These are phyloP conservation scores for Hycleus phaleratus DNA, from an alignment of 1,140 invertebrate species.

Conservation along the genomic window DNA sequence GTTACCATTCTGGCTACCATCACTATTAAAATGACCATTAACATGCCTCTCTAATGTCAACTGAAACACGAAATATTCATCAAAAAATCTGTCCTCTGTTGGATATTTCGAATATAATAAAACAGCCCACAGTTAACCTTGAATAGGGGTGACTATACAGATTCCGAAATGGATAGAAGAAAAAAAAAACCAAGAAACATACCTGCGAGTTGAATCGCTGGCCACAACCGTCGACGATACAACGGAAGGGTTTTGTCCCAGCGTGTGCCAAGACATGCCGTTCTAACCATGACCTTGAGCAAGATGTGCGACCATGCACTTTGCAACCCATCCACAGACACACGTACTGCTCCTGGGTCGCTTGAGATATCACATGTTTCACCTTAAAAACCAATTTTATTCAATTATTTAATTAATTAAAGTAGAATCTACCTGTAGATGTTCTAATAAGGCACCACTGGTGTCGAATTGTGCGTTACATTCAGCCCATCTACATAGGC, in stretches of 20 bases:
- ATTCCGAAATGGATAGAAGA: not conserved
- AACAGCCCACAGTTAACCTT: too few species aligned
- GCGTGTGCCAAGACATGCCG: constrained; percentile 86
- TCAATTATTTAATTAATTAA: too few species aligned
- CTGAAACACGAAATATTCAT: constrained; percentile 45
- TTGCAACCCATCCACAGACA: constrained; percentile 92
- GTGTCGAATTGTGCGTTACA: constrained; percentile 72
- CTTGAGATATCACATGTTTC: constrained; percentile 78
- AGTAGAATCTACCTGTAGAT: constrained; percentile 62
- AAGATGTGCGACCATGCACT: constrained; percentile 86
- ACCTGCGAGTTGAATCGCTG: constrained; percentile 87
- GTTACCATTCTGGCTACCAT: constrained; percentile 50
- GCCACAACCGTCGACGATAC: constrained; percentile 89
- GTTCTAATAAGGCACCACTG: constrained; percentile 74
- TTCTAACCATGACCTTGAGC: constrained; percentile 86
- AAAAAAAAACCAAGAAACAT: constrained; percentile 22
- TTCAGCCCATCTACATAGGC: constrained; percentile 75
- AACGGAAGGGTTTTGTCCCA: constrained; percentile 90
- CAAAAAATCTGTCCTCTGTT: too few species aligned
- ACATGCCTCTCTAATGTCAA: constrained; percentile 83
- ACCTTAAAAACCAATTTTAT: constrained; percentile 45
- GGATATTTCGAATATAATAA: too few species aligned
- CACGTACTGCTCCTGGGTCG: constrained; percentile 70
- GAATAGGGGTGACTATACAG: not conserved
- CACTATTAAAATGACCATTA: constrained; percentile 80